Base-by-base conservation (phyloP, 1,140 invertebrate genomes). In the Trichoplusia ni region DNA sequence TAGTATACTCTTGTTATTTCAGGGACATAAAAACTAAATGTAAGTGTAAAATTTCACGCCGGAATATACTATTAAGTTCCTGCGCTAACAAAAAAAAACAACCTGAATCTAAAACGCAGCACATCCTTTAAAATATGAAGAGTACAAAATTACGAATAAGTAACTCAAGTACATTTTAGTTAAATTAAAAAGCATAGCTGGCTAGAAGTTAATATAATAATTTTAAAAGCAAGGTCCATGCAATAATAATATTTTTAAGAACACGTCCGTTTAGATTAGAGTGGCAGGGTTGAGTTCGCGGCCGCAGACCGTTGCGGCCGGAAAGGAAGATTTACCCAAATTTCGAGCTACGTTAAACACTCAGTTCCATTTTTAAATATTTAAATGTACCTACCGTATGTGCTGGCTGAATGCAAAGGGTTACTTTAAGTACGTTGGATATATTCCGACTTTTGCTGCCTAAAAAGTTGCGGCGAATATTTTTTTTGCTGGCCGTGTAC, bases 261-360 rank as follows among this genome's bases (percentile, higher is more conserved):
- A 64, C 61, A 59, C 64, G 60, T 69, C 64, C 46, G 58, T 58
- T 72, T 60, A 53, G 40, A 68, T 69, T 63, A 62, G 37, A 67
- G 63, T 64, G 56, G 66, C 49, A 35, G 42, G 35, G 58, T 56
- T 16, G 58, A 31, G 40, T 51, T 35, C 27, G 60, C 47, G 42
- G 47, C 61, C 49, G 29, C 54, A 51, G 59, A 51, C 63, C 66
- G 62, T 65, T 68, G 71, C 60, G 71, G 69, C 79, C 79, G 79
- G 81, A 83, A 83, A 77, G 63, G 69, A 79, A 72, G 70, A 81
- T 73, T 77, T 71, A 69, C 58, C 75, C 69, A 75, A 78, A 71
- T 78, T 70, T 38, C 40, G 54, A 65, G 61, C 42, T 59, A 67
- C 54, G 66, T 58, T 63, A 69, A 74, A 61, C 63, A 65, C 63